Evolutionary conservation across 2,113 vertebrate species (phyloP).

Genomic region (Hippocampus comes): DNA sequence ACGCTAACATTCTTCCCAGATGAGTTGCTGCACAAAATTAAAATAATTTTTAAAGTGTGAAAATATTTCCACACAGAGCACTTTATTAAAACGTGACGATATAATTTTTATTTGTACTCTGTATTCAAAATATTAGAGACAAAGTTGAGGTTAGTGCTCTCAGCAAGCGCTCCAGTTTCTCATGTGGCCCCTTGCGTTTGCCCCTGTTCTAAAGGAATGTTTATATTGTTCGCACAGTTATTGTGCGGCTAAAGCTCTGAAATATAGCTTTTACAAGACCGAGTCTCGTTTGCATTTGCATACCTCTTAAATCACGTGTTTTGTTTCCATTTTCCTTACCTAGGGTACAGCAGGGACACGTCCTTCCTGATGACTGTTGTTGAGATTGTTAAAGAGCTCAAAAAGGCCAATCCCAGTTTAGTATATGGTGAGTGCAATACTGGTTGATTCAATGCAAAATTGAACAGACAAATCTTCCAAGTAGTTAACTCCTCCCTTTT

Average conservation of each 20-base stretch:
- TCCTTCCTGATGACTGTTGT: constrained; percentile 91
- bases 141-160: too few relatives aligned
- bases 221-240: neutral
- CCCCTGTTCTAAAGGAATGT: neutral
- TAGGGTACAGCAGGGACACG: constrained; percentile 88
- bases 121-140: too few relatives aligned
- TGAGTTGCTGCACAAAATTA: too few relatives aligned
- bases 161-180: too few relatives aligned
- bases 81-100: too few relatives aligned
- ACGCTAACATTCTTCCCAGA: too few relatives aligned
- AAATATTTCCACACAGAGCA: too few relatives aligned
- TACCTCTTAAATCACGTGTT: neutral
- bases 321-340: neutral
- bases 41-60: too few relatives aligned
- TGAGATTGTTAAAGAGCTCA: constrained; percentile 89
- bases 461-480: neutral
- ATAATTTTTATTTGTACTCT: too few relatives aligned
- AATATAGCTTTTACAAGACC: neutral
- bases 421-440: constrained; percentile 83
- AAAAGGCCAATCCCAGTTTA: constrained; percentile 79
- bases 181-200: too few relatives aligned
- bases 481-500: neutral
- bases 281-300: neutral
- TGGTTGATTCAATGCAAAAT: neutral
- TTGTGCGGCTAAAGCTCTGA: neutral